Percentiles rank a stretch among this genome's conserved stretches.
Evolutionary conservation across 2,888 invertebrate species (phyloP).

Genomic region (Acleris laterana): DNA sequence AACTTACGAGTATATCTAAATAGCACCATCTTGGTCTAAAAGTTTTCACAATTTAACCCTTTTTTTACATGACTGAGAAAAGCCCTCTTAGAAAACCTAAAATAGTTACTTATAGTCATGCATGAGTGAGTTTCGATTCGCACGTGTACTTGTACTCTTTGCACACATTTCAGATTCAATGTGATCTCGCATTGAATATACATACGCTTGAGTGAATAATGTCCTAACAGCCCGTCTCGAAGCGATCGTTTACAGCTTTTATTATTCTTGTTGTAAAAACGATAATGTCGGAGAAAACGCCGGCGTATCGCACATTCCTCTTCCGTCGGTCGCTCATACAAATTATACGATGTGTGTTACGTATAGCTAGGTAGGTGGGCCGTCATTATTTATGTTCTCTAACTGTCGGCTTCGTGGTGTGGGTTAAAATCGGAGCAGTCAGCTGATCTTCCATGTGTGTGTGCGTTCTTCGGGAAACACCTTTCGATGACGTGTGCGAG

Average conservation of each 20-base stretch:
- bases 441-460: slow-evolving; percentile 77
- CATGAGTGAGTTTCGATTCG: slow-evolving; percentile 49
- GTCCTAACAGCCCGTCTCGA: slow-evolving; percentile 62
- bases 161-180: slow-evolving; percentile 69
- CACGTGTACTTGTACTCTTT: slow-evolving; percentile 57
- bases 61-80: no score
- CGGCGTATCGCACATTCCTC: slow-evolving; percentile 76
- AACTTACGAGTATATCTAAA: no score
- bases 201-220: slow-evolving; percentile 51
- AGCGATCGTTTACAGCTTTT: slow-evolving; percentile 63
- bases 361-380: slow-evolving; percentile 83
- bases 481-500: slow-evolving; percentile 83
- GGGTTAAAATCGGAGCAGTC: slow-evolving; percentile 84
- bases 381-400: slow-evolving; percentile 85
- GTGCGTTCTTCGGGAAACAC: slow-evolving; percentile 84
- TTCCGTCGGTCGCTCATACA: slow-evolving; percentile 75
- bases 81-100: no score
- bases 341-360: slow-evolving; percentile 81
- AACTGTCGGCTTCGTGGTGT: slow-evolving; percentile 79
- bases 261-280: slow-evolving; percentile 68
- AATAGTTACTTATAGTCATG: no score
- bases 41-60: no score
- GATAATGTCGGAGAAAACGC: slow-evolving; percentile 68
- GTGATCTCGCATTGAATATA: slow-evolving; percentile 66
- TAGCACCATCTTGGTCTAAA: no score